A percentile compares a stretch with the other conserved stretches of the same genome.
These are phyloP conservation scores for Dendroctonus ponderosae DNA, from an alignment of 1,140 invertebrate species.

Conservation along the genomic window DNA sequence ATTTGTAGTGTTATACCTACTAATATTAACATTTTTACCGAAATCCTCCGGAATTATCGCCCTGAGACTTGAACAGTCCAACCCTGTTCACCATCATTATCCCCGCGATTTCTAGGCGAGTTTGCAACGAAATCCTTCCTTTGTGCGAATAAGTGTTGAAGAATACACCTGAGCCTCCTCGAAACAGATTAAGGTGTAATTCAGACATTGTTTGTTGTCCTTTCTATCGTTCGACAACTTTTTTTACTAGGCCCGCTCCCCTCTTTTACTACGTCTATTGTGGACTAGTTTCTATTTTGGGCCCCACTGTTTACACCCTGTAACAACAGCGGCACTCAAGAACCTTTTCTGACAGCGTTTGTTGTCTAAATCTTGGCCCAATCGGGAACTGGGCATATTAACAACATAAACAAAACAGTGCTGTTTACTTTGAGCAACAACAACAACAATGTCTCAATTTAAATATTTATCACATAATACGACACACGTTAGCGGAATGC, in stretches of 20 bases:
- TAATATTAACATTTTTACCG: too few species aligned
- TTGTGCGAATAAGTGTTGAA: slow-evolving; percentile 37
- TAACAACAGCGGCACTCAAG: background rate
- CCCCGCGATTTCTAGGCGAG: too few species aligned
- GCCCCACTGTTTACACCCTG: slow-evolving; percentile 2
- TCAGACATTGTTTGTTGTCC: slow-evolving; percentile 38
- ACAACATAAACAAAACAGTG: too few species aligned
- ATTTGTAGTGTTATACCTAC: too few species aligned
- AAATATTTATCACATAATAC: background rate
- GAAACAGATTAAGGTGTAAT: slow-evolving; percentile 40
- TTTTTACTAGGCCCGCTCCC: slow-evolving; percentile 7
- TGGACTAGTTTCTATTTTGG: slow-evolving; percentile 15
- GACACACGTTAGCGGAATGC: slow-evolving; percentile 9
- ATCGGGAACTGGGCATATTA: too few species aligned
- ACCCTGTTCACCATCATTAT: too few species aligned
- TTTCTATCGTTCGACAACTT: slow-evolving; percentile 27
- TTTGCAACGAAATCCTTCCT: slow-evolving; percentile 7
- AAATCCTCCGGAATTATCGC: too few species aligned
- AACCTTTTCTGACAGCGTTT: background rate
- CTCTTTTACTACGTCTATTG: slow-evolving; percentile 16
- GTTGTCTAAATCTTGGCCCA: too few species aligned
- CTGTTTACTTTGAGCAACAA: too few species aligned
- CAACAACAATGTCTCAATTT: background rate
- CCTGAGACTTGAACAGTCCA: too few species aligned
- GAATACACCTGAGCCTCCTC: slow-evolving; percentile 38